Evolutionary conservation across 35 echinoderm and acorn worm species (phyloP).

Genomic region (Lytechinus variegatus): DNA sequence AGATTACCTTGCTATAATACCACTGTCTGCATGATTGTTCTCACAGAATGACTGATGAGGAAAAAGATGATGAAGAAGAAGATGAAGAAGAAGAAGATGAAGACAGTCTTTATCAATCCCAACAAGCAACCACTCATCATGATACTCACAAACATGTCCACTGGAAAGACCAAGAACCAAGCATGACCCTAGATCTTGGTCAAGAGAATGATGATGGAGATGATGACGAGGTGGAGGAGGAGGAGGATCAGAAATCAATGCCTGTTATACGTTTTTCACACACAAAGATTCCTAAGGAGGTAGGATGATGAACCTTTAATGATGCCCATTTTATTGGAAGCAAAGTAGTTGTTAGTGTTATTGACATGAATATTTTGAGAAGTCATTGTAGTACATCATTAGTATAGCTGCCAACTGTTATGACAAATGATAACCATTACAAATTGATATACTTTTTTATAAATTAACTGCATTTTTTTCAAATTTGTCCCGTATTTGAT

Average conservation of each 20-base stretch:
- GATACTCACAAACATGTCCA: slow-evolving; percentile 34
- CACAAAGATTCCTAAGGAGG: background rate
- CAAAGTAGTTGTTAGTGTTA: background rate
- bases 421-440: too few relatives aligned
- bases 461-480: too few relatives aligned
- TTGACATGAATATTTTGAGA: too few relatives aligned
- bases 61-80: background rate
- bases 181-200: background rate
- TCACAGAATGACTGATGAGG: slow-evolving; percentile 50
- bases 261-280: slow-evolving; percentile 59
- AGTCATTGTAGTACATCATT: too few relatives aligned
- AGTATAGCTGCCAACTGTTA: too few relatives aligned
- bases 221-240: slow-evolving; percentile 34
- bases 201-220: slow-evolving; percentile 35
- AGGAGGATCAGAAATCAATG: background rate
- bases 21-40: background rate
- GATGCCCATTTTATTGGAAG: background rate
- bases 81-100: background rate
- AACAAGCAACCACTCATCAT: background rate
- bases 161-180: background rate
- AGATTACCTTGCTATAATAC: too few relatives aligned
- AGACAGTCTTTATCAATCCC: background rate
- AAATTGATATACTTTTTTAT: too few relatives aligned
- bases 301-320: background rate
- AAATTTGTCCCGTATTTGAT: too few relatives aligned